These are phyloP conservation scores for Sorex fumeus DNA, from an alignment of 2,113 vertebrate species.

Conservation along the genomic window DNA sequence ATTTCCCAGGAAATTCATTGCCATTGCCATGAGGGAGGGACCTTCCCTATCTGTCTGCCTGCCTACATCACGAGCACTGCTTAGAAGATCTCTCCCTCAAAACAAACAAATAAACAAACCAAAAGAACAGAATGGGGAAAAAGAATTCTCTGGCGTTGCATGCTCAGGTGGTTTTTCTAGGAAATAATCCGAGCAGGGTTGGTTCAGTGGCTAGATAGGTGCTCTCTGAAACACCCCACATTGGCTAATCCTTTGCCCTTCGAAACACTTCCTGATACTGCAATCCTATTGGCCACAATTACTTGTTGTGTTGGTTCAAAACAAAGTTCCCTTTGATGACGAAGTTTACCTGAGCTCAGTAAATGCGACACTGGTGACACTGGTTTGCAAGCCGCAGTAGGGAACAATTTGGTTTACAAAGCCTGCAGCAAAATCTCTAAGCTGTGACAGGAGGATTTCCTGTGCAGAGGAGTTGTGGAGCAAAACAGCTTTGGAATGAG, in stretches of 20 bases:
- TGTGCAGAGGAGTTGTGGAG: neutral
- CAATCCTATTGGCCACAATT: neutral
- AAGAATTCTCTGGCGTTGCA: too few relatives aligned
- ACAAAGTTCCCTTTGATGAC: neutral
- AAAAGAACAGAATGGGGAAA: too few relatives aligned
- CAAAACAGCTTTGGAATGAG: neutral
- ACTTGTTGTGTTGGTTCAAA: neutral
- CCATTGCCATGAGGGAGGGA: too few relatives aligned
- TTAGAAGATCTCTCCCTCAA: too few relatives aligned
- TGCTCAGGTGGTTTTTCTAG: neutral
- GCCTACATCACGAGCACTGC: too few relatives aligned
- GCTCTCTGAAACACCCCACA: too few relatives aligned
- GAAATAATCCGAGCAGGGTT: neutral
- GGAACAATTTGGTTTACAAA: neutral
- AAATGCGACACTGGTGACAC: neutral
- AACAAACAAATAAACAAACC: too few relatives aligned
- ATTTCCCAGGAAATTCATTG: too few relatives aligned
- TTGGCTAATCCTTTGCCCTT: neutral
- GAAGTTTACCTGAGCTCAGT: neutral
- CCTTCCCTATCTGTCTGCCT: too few relatives aligned
- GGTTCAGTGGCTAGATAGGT: fast-evolving
- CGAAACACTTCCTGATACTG: neutral
- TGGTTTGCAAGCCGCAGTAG: neutral
- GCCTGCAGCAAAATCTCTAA: neutral
- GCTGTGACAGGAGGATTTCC: neutral